phyloP scores from a whole-genome alignment of 2,888 invertebrate genomes.

The Agrochola lychnidis region DNA sequence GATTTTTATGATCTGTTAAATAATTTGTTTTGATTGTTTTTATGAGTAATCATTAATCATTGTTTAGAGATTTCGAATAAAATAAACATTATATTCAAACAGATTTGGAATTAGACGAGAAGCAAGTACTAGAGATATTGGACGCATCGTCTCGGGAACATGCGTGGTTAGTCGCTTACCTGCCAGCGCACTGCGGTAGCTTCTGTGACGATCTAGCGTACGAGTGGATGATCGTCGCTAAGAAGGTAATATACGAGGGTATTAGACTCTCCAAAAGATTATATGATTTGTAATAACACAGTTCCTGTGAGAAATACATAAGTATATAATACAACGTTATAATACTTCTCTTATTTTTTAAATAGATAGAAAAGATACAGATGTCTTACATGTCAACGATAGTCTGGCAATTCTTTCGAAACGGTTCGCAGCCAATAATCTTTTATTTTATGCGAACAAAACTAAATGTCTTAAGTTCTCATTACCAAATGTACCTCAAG shows the following conservation, averaged over 20 bases:
- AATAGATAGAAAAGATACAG: no score
- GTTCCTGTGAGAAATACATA: background rate
- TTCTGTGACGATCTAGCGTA: constrained; percentile 75
- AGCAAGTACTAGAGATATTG: constrained; percentile 78
- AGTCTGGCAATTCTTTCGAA: no score
- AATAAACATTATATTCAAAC: constrained; percentile 9
- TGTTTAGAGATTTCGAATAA: background rate
- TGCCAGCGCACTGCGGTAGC: constrained; percentile 78
- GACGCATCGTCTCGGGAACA: constrained; percentile 76
- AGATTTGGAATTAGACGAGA: constrained; percentile 81
- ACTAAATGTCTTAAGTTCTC: no score
- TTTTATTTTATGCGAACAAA: no score
- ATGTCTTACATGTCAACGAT: no score
- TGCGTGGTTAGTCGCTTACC: constrained; percentile 82
- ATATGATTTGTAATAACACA: no score
- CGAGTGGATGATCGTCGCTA: constrained; percentile 80
- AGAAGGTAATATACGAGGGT: constrained; percentile 73
- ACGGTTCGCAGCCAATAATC: no score
- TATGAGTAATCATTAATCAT: background rate
- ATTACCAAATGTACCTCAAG: no score
- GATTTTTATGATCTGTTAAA: no score
- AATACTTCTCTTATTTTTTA: no score
- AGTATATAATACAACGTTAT: background rate
- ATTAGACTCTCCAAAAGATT: no score
- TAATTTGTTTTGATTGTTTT: no score